These are phyloP conservation scores for Labrus mixtus DNA, from an alignment of 2,113 vertebrate genomes.

Conservation along the genomic window DNA sequence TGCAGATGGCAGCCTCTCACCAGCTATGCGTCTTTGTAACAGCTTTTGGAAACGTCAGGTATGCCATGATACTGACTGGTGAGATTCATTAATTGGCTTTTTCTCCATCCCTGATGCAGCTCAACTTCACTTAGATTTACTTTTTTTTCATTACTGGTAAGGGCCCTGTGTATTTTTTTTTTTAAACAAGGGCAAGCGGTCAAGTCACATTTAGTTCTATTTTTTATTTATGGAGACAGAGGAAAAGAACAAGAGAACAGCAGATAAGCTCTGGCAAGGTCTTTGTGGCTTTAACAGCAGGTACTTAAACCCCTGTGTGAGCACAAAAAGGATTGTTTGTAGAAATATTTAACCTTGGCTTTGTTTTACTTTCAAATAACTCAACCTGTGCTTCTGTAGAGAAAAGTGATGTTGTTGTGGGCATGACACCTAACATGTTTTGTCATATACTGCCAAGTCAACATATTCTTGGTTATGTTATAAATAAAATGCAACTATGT, in stretches of 20 bases:
- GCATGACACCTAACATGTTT: not conserved
- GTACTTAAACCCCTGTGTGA: not conserved
- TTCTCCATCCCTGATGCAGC: not conserved
- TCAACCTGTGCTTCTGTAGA: not conserved
- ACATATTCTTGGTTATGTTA: no score
- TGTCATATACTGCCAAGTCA: not conserved
- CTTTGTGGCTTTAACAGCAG: constrained; percentile 1
- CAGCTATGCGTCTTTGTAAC: constrained; percentile 91
- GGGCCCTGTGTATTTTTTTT: not conserved
- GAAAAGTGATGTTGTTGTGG: not conserved
- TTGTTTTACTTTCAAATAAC: not conserved
- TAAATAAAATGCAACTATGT: no score
- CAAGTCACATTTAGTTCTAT: not conserved
- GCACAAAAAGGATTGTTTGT: not conserved
- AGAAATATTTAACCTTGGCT: not conserved
- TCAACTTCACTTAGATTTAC: not conserved
- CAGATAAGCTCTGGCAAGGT: not conserved
- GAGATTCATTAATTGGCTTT: not conserved
- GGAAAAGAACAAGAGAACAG: no score
- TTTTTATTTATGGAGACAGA: no score
- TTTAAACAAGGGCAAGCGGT: not conserved
- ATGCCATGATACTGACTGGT: not conserved
- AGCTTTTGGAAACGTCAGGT: constrained; percentile 96
- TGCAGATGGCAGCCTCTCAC: constrained; percentile 60
- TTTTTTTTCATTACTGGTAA: not conserved